These are phyloP conservation scores for Decapterus maruadsi DNA, from an alignment of 2,797 vertebrate species.

Conservation along the genomic window DNA sequence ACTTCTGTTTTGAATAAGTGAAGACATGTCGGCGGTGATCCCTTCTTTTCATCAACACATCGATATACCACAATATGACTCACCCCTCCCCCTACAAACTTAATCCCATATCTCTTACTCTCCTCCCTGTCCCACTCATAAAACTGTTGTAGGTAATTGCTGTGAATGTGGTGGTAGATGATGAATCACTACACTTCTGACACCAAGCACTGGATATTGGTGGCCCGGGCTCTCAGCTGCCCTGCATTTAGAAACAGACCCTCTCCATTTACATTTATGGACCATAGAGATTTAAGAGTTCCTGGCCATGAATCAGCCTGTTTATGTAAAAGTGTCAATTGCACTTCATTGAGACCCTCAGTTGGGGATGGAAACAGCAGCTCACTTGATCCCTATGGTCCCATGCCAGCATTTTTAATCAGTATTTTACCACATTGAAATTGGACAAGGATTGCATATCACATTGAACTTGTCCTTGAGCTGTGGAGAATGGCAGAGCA, in stretches of 20 bases:
- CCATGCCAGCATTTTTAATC: constrained; percentile 46
- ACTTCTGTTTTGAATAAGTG: no score
- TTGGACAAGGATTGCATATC: constrained; percentile 26
- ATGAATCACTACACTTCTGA: constrained; percentile 55
- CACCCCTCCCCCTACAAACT: not conserved
- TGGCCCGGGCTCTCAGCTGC: constrained; percentile 8
- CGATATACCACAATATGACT: no score
- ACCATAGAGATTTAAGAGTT: constrained; percentile 45
- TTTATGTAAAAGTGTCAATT: constrained; percentile 50
- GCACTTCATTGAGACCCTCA: constrained; percentile 33
- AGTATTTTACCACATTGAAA: constrained; percentile 53
- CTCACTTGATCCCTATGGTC: constrained; percentile 11
- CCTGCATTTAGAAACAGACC: constrained; percentile 42
- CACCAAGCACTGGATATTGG: constrained; percentile 25
- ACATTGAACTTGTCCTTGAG: constrained; percentile 53
- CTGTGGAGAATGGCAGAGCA: constrained; percentile 8
- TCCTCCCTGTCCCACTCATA: not conserved
- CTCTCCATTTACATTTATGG: constrained; percentile 56
- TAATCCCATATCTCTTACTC: constrained; percentile 33
- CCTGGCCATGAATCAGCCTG: constrained; percentile 48
- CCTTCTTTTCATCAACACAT: no score
- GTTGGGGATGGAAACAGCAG: constrained; percentile 13
- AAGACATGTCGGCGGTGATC: no score
- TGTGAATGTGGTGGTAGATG: constrained; percentile 28
- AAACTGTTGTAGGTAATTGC: constrained; percentile 46